Evolutionary conservation across 1,140 invertebrate species (phyloP).

Genomic region (Nasonia giraulti): DNA sequence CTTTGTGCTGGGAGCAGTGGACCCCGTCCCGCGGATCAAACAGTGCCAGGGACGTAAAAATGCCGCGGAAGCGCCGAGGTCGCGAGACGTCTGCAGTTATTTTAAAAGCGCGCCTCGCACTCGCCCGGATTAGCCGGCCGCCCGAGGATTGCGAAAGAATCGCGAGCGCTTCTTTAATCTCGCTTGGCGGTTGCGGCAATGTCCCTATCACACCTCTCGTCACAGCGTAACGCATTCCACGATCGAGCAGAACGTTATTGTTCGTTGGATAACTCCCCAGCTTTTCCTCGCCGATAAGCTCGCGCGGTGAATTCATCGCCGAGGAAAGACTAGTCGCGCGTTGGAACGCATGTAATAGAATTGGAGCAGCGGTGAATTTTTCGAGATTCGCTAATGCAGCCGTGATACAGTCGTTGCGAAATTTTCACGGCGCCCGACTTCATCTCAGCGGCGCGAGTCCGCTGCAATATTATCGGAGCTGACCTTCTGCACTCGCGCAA

Average conservation of each 20-base stretch:
- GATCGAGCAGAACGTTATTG: neutral
- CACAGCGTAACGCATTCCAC: neutral
- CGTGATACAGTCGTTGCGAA: neutral
- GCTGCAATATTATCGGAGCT: neutral
- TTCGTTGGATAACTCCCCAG: neutral
- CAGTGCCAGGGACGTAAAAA: slow-evolving; percentile 28
- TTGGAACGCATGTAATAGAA: too few relatives aligned
- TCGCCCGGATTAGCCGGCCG: neutral
- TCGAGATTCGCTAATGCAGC: too few relatives aligned
- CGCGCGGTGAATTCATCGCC: too few relatives aligned
- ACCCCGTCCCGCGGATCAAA: neutral
- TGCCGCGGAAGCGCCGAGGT: neutral
- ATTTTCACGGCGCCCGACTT: neutral
- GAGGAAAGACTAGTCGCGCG: too few relatives aligned
- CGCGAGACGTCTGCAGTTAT: neutral
- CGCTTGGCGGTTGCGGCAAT: neutral
- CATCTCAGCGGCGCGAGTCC: too few relatives aligned
- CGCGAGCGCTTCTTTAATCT: too few relatives aligned
- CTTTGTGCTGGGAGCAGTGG: neutral
- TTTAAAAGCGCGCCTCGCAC: neutral
- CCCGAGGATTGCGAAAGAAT: too few relatives aligned
- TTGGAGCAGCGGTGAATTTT: too few relatives aligned
- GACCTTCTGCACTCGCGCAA: slow-evolving; percentile 14
- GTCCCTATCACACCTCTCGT: too few relatives aligned
- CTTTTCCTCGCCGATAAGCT: neutral